Evolutionary conservation across 1,140 invertebrate species (phyloP).

Genomic region (Leptestheria dahalacensis): DNA sequence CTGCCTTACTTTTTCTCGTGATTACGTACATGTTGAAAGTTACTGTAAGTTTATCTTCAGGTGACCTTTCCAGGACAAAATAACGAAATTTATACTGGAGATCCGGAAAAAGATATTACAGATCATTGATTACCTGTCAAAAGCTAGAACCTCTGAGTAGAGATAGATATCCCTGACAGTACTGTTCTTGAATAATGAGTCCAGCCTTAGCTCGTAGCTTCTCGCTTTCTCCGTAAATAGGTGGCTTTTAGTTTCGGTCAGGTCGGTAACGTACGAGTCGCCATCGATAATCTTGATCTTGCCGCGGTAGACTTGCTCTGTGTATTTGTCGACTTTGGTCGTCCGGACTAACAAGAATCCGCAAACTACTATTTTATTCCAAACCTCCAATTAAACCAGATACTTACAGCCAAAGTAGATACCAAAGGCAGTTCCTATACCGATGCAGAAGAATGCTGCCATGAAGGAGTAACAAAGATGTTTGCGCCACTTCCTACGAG

Average conservation of each 20-base stretch:
- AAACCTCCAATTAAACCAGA: neutral
- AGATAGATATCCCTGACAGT: slow-evolving; percentile 48
- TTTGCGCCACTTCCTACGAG: neutral
- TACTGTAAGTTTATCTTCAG: neutral
- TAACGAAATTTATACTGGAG: neutral
- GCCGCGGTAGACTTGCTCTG: slow-evolving; percentile 61
- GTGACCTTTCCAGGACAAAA: neutral
- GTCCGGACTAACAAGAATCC: neutral
- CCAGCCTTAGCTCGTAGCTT: slow-evolving; percentile 54
- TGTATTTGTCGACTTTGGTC: slow-evolving; percentile 25
- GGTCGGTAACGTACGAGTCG: slow-evolving; percentile 44
- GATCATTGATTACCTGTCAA: slow-evolving; percentile 50
- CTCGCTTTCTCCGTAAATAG: slow-evolving; percentile 47
- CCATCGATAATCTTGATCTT: slow-evolving; percentile 44
- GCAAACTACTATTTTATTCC: neutral
- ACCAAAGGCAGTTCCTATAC: slow-evolving; percentile 4
- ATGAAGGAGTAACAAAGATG: neutral
- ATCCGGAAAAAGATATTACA: neutral
- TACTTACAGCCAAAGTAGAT: slow-evolving; percentile 7
- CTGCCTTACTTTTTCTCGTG: neutral
- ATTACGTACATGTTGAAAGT: slow-evolving; percentile 13
- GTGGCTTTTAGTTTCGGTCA: slow-evolving; percentile 39
- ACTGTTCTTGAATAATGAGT: slow-evolving; percentile 53
- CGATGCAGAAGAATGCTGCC: neutral
- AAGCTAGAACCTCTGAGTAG: slow-evolving; percentile 49